Conservation (phyloP, 2,888 invertebrate species). For the Drosophila subsilvestris region DNA sequence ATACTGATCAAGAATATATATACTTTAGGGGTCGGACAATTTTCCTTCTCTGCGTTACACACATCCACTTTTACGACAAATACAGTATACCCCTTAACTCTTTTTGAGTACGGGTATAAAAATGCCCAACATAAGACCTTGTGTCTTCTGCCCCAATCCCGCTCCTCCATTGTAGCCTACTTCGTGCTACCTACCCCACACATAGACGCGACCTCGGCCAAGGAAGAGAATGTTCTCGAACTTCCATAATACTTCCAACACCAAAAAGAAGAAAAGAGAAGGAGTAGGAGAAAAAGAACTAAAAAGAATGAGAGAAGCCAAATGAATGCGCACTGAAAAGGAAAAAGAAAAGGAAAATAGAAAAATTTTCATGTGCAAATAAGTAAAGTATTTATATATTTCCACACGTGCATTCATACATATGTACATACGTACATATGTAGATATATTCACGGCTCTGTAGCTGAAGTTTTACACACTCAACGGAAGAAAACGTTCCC, state of each 20-base stretch:
- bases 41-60: too few species aligned
- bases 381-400: background rate
- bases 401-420: conserved; percentile 26
- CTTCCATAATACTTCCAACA: conserved; percentile 43
- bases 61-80: too few species aligned
- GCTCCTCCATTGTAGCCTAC: background rate
- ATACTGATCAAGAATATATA: too few species aligned
- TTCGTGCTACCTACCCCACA: conserved; percentile 22
- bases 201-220: conserved; percentile 68
- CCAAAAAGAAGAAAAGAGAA: conserved; percentile 21
- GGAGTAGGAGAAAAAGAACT: conserved; percentile 24
- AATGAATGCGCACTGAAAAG: conserved; percentile 59
- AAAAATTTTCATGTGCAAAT: conserved; percentile 49
- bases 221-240: conserved; percentile 49
- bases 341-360: conserved; percentile 50
- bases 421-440: conserved; percentile 21
- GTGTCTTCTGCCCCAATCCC: conserved; percentile 26
- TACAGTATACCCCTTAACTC: too few species aligned
- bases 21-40: too few species aligned
- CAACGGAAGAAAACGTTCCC: background rate
- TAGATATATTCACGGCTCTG: background rate
- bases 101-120: too few species aligned
- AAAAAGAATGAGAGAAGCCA: conserved; percentile 50
- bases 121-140: conserved; percentile 71
- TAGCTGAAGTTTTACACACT: background rate